phyloP scores from a whole-genome alignment of 2,113 vertebrate genomes.

The Pachypanchax playfairii region DNA sequence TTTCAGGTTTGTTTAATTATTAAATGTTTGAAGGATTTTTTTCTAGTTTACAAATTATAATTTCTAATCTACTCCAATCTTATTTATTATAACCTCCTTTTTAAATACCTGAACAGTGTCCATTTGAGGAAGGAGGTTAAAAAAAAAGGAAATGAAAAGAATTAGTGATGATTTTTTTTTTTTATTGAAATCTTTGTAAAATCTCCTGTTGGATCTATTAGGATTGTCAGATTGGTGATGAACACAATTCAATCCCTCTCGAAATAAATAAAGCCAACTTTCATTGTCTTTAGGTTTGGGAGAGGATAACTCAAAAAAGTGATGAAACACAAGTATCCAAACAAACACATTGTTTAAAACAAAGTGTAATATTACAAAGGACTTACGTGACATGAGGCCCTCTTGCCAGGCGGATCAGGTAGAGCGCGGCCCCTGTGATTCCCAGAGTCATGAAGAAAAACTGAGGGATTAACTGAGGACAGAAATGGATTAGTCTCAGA shows the following conservation, averaged over 20 bases:
- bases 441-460: constrained; percentile 58
- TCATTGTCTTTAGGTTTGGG: background rate
- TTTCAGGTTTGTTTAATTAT: too few species aligned
- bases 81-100: too few species aligned
- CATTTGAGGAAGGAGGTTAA: background rate
- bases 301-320: too few species aligned
- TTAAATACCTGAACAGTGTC: background rate
- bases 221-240: background rate
- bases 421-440: constrained; percentile 50
- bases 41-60: too few species aligned
- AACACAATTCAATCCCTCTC: background rate
- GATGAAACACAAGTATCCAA: background rate
- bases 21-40: too few species aligned
- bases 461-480: constrained; percentile 65
- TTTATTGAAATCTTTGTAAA: background rate
- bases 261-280: background rate
- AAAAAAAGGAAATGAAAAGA: background rate
- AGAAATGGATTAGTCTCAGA: constrained; percentile 34
- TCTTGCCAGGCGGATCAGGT: constrained; percentile 59
- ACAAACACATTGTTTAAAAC: background rate
- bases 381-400: constrained; percentile 71
- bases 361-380: background rate
- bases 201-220: background rate
- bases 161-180: background rate
- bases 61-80: too few species aligned